Percentiles rank a stretch among this genome's conserved stretches.
These are phyloP conservation scores for Scrobipalpa atriplicella DNA, from an alignment of 2,888 invertebrate genomes.

Conservation along the genomic window DNA sequence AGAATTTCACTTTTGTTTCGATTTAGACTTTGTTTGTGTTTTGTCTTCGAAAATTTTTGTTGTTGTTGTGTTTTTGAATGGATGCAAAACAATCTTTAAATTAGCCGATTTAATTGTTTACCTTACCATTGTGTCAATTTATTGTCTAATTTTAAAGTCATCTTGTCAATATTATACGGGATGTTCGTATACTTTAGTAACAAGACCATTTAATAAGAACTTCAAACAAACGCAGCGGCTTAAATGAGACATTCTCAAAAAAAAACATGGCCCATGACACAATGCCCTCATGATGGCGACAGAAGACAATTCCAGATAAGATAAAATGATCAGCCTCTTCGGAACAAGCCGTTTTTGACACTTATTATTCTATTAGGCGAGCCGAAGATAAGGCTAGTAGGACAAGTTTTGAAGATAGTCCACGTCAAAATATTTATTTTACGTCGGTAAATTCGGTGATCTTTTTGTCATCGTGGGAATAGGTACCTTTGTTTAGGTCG, in stretches of 20 bases:
- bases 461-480: not conserved
- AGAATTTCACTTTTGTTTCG: constrained; percentile 51
- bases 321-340: constrained; percentile 48
- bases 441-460: constrained; percentile 7
- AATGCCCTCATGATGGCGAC: constrained; percentile 43
- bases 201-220: no score
- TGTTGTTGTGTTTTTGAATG: not conserved
- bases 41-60: not conserved
- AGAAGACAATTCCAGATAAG: constrained; percentile 59
- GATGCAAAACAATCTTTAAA: not conserved
- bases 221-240: not conserved
- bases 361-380: constrained; percentile 49
- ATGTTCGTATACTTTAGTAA: no score
- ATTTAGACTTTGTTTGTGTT: not conserved
- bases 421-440: constrained; percentile 65
- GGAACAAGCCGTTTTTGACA: constrained; percentile 46
- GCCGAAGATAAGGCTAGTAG: constrained; percentile 41
- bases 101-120: not conserved
- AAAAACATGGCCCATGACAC: constrained; percentile 38
- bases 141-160: no score
- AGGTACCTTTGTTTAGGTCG: no score
- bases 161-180: no score
- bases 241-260: constrained; percentile 10
- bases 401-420: constrained; percentile 35
- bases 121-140: no score